Evolutionary conservation across 2,113 vertebrate genomes (phyloP).

Genomic region (Thermophis baileyi): DNA sequence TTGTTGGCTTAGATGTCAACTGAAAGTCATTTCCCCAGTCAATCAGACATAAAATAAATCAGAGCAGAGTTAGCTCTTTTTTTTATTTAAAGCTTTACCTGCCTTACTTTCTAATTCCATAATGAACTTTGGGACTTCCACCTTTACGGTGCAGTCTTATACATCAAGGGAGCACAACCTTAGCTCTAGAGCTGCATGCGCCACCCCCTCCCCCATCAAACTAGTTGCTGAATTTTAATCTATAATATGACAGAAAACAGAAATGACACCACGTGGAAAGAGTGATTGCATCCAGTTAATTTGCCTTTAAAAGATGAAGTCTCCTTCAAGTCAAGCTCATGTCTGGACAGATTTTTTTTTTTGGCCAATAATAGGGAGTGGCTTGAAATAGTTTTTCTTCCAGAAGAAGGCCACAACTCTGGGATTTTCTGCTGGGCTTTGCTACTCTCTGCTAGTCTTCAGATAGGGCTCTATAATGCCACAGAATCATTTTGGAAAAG

Average conservation of each 20-base stretch:
- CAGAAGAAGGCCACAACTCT: neutral
- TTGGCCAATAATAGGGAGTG: neutral
- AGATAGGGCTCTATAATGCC: neutral
- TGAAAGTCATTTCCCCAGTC: slow-evolving; percentile 83
- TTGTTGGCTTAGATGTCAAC: slow-evolving; percentile 82
- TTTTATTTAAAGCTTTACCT: slow-evolving; percentile 41
- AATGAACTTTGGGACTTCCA: slow-evolving; percentile 55
- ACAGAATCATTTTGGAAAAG: neutral
- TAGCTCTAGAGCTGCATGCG: neutral
- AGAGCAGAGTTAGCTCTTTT: slow-evolving; percentile 60
- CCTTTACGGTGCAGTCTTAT: slow-evolving; percentile 21
- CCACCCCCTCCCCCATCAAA: neutral
- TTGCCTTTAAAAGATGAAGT: neutral
- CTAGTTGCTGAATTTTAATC: neutral
- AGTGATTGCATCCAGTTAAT: neutral
- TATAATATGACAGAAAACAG: neutral
- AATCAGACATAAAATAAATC: slow-evolving; percentile 76
- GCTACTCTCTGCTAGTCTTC: neutral
- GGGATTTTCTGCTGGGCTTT: neutral
- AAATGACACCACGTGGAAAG: neutral
- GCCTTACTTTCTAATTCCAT: slow-evolving; percentile 54
- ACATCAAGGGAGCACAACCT: neutral
- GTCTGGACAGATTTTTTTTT: neutral
- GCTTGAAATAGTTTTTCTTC: neutral
- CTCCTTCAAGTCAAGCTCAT: neutral